Conservation (phyloP, 2,888 invertebrate species). For the Drosophila robusta region DNA sequence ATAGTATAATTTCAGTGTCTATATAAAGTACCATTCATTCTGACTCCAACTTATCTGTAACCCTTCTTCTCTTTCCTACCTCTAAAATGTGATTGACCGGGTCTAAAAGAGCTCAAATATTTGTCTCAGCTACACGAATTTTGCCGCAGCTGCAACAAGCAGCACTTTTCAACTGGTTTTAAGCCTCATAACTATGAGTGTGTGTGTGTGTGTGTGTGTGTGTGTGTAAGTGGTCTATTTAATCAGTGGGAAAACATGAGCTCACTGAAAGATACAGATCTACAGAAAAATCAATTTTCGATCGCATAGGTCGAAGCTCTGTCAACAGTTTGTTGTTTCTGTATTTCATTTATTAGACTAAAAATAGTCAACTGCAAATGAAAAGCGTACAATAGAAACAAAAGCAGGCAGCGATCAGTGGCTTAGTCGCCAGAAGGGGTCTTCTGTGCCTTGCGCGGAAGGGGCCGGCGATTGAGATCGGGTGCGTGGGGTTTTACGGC, state of each 20-base stretch:
- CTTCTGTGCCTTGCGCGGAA: too few species aligned
- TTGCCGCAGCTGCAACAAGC: slow-evolving; percentile 37
- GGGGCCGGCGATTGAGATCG: too few species aligned
- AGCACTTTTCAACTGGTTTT: slow-evolving; percentile 35
- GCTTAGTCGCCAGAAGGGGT: slow-evolving; percentile 10
- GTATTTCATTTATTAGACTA: slow-evolving; percentile 4
- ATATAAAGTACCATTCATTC: slow-evolving; percentile 26
- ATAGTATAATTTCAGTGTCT: slow-evolving; percentile 68
- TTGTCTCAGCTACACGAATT: slow-evolving; percentile 31
- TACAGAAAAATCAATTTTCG: slow-evolving; percentile 60
- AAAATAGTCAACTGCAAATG: slow-evolving; percentile 1
- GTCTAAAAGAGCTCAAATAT: slow-evolving; percentile 42
- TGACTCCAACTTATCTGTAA: background rate
- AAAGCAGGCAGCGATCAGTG: slow-evolving; percentile 15
- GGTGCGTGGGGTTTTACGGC: background rate
- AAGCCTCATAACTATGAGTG: background rate
- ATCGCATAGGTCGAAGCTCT: slow-evolving; percentile 42
- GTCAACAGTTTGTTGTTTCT: slow-evolving; percentile 30
- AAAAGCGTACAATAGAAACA: background rate
- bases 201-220: slow-evolving; percentile 2
- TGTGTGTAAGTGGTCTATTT: slow-evolving; percentile 45
- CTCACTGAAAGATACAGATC: slow-evolving; percentile 50
- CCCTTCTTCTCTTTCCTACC: too few species aligned
- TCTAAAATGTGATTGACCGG: slow-evolving; percentile 34
- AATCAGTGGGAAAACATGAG: slow-evolving; percentile 66